phyloP scores from a whole-genome alignment of 30 jellyfish, hydroid and myxozoan genomes.

The Euphysa ruthae region DNA sequence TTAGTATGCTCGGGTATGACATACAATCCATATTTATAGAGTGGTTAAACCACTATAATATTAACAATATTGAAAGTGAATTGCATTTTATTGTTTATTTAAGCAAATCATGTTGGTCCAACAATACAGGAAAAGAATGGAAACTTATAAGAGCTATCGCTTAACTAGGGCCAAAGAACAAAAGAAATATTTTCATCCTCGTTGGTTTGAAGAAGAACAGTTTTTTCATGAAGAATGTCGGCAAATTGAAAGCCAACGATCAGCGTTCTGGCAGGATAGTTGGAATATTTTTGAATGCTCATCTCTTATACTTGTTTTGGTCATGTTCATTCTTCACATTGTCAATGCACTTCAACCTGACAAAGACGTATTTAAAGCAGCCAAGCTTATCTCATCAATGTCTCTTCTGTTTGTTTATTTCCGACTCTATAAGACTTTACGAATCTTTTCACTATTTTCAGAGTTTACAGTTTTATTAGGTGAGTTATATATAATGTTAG shows the following conservation, averaged over 20 bases:
- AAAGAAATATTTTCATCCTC: conserved; percentile 69
- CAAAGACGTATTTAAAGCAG: conserved; percentile 14
- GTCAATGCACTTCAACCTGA: background rate
- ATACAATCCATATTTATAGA: too few species aligned
- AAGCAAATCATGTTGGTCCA: conserved; percentile 15
- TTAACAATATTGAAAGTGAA: background rate
- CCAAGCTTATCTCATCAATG: conserved; percentile 42
- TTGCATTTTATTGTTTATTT: background rate
- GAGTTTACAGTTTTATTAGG: conserved; percentile 17
- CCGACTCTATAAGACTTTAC: conserved; percentile 64
- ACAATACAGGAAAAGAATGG: background rate
- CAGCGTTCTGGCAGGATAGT: conserved; percentile 45
- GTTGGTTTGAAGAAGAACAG: conserved; percentile 79
- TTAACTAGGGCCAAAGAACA: conserved; percentile 6
- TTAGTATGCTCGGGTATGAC: too few species aligned
- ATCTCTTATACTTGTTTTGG: conserved; percentile 17
- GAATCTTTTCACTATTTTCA: conserved; percentile 15
- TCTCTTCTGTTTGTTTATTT: conserved; percentile 66
- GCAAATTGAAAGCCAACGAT: conserved; percentile 26
- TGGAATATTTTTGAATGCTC: conserved; percentile 86
- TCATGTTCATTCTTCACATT: conserved; percentile 41
- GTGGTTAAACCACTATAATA: too few species aligned
- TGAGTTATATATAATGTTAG: too few species aligned
- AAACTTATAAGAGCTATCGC: conserved; percentile 9
- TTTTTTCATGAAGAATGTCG: conserved; percentile 40